These are phyloP conservation scores for Synergus umbraculus DNA, from an alignment of 2,888 invertebrate genomes.

Conservation along the genomic window DNA sequence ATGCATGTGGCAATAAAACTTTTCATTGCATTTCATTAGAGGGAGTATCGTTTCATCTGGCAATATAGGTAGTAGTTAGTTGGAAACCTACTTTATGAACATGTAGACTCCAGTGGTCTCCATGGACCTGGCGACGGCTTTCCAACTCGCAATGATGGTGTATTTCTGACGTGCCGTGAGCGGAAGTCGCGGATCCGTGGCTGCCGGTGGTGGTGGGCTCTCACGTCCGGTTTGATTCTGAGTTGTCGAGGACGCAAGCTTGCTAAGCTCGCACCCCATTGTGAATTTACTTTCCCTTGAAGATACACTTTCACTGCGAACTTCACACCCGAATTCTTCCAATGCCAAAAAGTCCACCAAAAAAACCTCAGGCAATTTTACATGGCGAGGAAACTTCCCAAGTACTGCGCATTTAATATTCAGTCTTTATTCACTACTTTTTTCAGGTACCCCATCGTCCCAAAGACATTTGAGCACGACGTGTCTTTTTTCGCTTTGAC, in stretches of 20 bases:
- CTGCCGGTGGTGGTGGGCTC: constrained; percentile 83
- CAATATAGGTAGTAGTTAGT: background rate
- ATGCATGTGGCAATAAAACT: background rate
- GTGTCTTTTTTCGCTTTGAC: constrained; percentile 33
- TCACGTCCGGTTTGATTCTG: constrained; percentile 78
- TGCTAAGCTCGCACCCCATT: constrained; percentile 90
- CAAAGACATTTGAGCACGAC: background rate
- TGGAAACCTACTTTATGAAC: constrained; percentile 90
- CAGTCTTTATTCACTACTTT: constrained; percentile 5
- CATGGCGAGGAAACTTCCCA: constrained; percentile 38
- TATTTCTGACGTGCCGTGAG: constrained; percentile 92
- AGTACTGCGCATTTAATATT: background rate
- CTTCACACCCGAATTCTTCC: constrained; percentile 17
- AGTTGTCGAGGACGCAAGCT: constrained; percentile 81
- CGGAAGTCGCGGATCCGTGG: constrained; percentile 88
- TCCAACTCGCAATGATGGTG: constrained; percentile 93
- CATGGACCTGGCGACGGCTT: constrained; percentile 92
- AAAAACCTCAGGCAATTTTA: constrained; percentile 67
- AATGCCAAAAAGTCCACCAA: constrained; percentile 45
- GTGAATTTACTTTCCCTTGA: constrained; percentile 41
- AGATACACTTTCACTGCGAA: background rate
- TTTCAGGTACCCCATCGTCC: constrained; percentile 13
- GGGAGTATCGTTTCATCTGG: background rate
- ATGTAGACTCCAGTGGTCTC: constrained; percentile 93
- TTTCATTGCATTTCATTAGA: background rate